Evolutionary conservation across 2,888 invertebrate species (phyloP).

Genomic region (Neoaliturus tenellus): DNA sequence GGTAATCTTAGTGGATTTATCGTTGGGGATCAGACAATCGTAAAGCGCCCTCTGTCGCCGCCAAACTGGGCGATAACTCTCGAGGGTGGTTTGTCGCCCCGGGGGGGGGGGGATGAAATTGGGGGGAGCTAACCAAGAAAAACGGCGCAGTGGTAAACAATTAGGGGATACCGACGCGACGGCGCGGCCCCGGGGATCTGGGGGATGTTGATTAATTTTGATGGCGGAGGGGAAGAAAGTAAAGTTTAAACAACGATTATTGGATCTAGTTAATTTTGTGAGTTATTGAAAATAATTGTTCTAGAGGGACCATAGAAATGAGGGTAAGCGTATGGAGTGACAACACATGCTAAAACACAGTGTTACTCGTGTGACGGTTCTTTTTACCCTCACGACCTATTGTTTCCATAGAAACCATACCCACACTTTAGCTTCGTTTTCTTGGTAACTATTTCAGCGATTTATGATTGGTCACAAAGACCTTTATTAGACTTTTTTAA

Average conservation of each 20-base stretch:
- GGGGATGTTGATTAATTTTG: constrained; percentile 13
- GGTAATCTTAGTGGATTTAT: constrained; percentile 1
- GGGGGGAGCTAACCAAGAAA: constrained; percentile 11
- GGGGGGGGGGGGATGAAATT: not conserved
- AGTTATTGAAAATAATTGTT: too few species aligned
- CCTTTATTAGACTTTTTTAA: too few species aligned
- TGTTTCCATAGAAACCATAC: too few species aligned
- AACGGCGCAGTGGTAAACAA: constrained; percentile 14
- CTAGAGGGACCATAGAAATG: too few species aligned
- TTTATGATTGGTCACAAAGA: too few species aligned
- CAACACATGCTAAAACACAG: too few species aligned
- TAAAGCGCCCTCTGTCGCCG: not conserved
- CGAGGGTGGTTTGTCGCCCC: not conserved
- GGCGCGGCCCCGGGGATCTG: not conserved
- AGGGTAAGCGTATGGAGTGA: too few species aligned
- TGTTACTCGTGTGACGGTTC: too few species aligned
- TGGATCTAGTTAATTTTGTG: too few species aligned
- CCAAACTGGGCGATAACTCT: constrained; percentile 8
- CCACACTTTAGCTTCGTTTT: too few species aligned
- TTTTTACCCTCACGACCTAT: too few species aligned
- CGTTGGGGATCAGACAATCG: not conserved
- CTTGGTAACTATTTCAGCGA: too few species aligned
- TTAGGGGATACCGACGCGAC: constrained; percentile 1
- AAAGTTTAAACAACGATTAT: not conserved
- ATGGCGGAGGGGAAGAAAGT: not conserved